Conservation (phyloP, 1,140 invertebrate genomes). For the Luehdorfia chinensis region DNA sequence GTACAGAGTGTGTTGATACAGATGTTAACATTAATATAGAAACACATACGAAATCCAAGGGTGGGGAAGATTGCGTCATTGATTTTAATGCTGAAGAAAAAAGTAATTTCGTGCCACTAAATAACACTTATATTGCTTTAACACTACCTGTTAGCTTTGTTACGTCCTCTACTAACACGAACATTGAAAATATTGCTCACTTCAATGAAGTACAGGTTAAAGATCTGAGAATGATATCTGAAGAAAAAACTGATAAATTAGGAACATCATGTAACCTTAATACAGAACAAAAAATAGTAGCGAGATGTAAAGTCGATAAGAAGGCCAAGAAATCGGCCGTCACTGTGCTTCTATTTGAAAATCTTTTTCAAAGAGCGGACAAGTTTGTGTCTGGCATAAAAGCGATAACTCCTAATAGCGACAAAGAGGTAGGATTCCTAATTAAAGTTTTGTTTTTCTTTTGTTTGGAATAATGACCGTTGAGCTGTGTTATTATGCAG, state of each 20-base stretch:
- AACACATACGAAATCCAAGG: too few species aligned
- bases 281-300: not conserved
- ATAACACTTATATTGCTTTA: not conserved
- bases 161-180: not conserved
- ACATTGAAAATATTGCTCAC: not conserved
- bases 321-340: conserved; percentile 39
- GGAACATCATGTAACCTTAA: not conserved
- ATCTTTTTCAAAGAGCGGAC: conserved; percentile 33
- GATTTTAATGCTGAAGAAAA: not conserved
- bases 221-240: not conserved
- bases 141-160: not conserved
- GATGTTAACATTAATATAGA: too few species aligned
- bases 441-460: too few species aligned
- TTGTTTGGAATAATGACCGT: not conserved
- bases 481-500: not conserved
- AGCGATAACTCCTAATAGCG: conserved; percentile 20
- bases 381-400: conserved; percentile 24
- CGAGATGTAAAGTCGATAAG: not conserved
- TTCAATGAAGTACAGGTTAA: not conserved
- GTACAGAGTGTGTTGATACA: too few species aligned
- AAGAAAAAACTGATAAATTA: not conserved
- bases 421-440: conserved; percentile 47
- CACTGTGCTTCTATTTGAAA: conserved; percentile 47
- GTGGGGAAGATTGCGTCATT: not conserved
- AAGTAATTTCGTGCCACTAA: not conserved